Base-by-base conservation (phyloP, 1,140 invertebrate genomes). In the Vanessa atalanta region DNA sequence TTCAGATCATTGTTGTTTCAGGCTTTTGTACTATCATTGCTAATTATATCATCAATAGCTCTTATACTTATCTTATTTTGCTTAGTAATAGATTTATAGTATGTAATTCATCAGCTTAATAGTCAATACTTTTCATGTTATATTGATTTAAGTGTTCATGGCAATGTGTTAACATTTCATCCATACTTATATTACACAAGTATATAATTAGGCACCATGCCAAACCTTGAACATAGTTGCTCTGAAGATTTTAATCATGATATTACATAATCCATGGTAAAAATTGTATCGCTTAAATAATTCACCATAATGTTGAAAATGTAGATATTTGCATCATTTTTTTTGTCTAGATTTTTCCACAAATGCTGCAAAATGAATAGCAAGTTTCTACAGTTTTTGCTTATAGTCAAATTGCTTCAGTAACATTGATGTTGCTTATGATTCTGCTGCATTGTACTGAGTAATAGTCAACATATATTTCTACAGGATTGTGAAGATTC, bases 401-500 rank as follows among this genome's bases (percentile, higher is more conserved):
- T 91, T 91, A 79, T 87, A 88, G 85, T 86, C 70, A 80, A 83
- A 84, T 87, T 75, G 88, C 88, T 90, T 88, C 85, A 79, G 79
- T 89, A 86, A 80, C 20, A 84, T 87, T 87, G 82, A 86, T 84
- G 77, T 88, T 81, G 85, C 83, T 86, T 87, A 69, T 78, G 67
- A 78, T 77, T 53, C 80, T 84, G 64, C 75, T 79, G 47, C 7
- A 14, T 77, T 75, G 79, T 83, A 85, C 72, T 67, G 69, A 83
- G 83, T 82, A 76, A 78, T 83, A 79, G 79, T 75, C 53, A 73
- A 75, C 50, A 74, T 72, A 13, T 76, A 80, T 70, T 65, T 83
- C 88, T 79, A 48, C 92, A 99, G 97, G 99, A 99, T 93, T 99
- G 99, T 94, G 99, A 99, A 95, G 99, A 99, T 94, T 98, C 99